Evolutionary conservation across 2,888 invertebrate species (phyloP).

Genomic region (Automeris io): DNA sequence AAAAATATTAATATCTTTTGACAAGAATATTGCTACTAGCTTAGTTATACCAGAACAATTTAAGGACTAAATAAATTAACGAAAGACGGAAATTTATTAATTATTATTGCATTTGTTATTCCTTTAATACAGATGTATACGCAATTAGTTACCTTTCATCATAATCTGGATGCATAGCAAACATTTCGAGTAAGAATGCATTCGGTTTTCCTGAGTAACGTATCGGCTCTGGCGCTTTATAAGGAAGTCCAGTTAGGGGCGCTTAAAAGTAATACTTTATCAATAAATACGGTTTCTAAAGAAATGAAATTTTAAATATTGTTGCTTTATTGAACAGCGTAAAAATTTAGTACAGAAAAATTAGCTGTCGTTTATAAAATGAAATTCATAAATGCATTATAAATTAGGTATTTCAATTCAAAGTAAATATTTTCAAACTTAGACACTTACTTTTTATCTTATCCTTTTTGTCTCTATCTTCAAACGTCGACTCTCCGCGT

Average conservation of each 20-base stretch:
- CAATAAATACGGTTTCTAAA: not conserved
- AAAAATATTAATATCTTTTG: no score
- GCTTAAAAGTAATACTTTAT: not conserved
- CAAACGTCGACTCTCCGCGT: constrained; percentile 2
- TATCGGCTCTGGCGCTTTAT: constrained; percentile 28
- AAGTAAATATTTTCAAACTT: no score
- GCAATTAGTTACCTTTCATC: constrained; percentile 61
- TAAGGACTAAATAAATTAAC: no score
- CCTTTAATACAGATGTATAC: no score
- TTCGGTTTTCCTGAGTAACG: constrained; percentile 67
- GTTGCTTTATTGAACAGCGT: no score
- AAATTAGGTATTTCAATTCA: no score
- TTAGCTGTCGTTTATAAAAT: no score
- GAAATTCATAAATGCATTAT: not conserved
- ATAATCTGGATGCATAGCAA: constrained; percentile 72
- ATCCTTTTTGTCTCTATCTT: constrained; percentile 18
- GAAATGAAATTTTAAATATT: not conserved
- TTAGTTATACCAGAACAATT: no score
- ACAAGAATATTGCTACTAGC: no score
- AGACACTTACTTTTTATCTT: constrained; percentile 16
- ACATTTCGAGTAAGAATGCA: constrained; percentile 79
- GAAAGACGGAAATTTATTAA: no score
- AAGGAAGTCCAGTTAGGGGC: not conserved
- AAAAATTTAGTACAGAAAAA: no score
- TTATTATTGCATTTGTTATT: no score